Evolutionary conservation across 2,888 invertebrate species (phyloP), one percentile per base, ranked within the genome.

Genomic region (Trisateles emortualis): DNA sequence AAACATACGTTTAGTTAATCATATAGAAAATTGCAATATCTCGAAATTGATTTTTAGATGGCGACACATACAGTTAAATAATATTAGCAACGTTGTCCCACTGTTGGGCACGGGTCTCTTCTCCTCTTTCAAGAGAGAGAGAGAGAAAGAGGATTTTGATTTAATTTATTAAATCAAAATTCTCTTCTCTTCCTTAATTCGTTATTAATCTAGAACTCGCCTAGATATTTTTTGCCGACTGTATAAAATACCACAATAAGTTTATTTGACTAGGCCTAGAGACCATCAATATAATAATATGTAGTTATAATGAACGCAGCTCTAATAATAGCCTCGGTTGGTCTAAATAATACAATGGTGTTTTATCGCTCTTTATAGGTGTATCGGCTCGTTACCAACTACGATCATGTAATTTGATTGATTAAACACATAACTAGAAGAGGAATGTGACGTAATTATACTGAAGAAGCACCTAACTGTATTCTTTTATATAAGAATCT

Each of bases 271-370:
- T 62, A 62, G 57, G 56, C 62, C 59, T 63, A 45, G 29, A 39
- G 36, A 53, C 36, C 45, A 49, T 52, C 48, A 53, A 44, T 62
- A 70, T 55, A 26, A 26, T 26, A 26, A 26, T 26, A 59, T 14
- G 33, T 33, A 33, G 56, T 64, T 64, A 52, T 72, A 74, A 76
- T 71, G 69, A 76, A 72, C 26, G 68, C 72, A 66, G 51, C 35
- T 64, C 17, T 57, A 66, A 64, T 65, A 60, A 52, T 54, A 55
- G 48, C 63, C 58, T 67, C 66, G 50, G 46, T 49, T 35, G 19
- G 36, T 43, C 52, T 45, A 56, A 59, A 66, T 68, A 69, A 64
- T 48, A 46, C 26, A 45, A 47, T 9, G 13, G 46, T 46, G 52
- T 50, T 62, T 55, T 57, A 59, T 55, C 52, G 45, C 57, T 48